Conservation (phyloP, 1,140 invertebrate genomes). For the Colletes latitarsis region DNA sequence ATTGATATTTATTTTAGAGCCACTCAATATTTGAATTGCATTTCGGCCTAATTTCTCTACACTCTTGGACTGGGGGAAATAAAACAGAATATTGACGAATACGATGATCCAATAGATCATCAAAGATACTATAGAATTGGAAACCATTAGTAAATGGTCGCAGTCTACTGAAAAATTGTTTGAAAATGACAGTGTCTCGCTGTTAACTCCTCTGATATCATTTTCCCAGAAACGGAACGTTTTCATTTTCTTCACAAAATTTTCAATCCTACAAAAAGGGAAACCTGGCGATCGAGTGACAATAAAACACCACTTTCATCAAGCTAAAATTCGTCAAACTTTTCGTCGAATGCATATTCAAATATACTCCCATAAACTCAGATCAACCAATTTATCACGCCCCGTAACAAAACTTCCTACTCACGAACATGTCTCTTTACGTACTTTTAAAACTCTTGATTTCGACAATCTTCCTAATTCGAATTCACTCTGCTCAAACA, state of each 20-base stretch:
- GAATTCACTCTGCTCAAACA: neutral
- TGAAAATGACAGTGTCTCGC: too few species aligned
- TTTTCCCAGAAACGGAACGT: neutral
- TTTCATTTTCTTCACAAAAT: neutral
- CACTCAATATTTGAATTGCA: too few species aligned
- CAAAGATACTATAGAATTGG: too few species aligned
- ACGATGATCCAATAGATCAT: too few species aligned
- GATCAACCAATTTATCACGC: neutral
- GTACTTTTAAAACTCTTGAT: neutral
- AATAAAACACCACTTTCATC: neutral
- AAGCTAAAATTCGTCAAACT: neutral
- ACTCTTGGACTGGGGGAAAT: too few species aligned
- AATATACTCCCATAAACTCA: neutral
- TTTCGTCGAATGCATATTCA: neutral
- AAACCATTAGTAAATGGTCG: too few species aligned
- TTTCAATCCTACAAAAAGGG: neutral
- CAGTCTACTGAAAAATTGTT: too few species aligned
- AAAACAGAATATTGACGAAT: too few species aligned
- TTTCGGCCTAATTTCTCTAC: too few species aligned
- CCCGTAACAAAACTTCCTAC: neutral
- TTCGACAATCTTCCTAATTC: neutral
- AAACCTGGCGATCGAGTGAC: neutral
- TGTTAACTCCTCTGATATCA: neutral
- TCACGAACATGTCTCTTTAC: neutral
- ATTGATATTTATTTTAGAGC: too few species aligned